These are phyloP conservation scores for Oreochromis tanganicae DNA, from an alignment of 2,113 vertebrate genomes.

Conservation along the genomic window DNA sequence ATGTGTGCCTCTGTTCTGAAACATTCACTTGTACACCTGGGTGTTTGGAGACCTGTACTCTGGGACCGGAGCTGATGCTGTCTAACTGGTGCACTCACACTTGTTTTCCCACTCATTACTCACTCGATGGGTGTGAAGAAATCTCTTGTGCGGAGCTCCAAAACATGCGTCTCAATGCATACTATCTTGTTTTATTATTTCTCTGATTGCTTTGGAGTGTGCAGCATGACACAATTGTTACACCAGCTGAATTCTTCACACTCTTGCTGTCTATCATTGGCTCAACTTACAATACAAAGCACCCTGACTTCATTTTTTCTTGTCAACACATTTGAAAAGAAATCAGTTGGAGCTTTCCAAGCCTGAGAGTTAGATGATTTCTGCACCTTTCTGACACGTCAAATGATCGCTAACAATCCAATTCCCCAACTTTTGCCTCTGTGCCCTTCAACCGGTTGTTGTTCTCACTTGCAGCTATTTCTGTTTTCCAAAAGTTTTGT, in stretches of 20 bases:
- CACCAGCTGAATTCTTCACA: not conserved
- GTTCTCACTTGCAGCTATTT: conserved; percentile 11
- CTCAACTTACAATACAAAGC: not conserved
- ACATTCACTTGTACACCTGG: not conserved
- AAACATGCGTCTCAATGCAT: not conserved
- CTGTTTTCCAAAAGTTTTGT: not conserved
- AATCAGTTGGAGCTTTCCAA: not conserved
- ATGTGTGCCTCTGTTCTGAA: not conserved
- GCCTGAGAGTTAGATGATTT: not conserved
- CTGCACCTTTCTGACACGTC: not conserved
- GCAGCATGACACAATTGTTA: not conserved
- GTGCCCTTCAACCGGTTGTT: conserved; percentile 9
- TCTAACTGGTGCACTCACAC: not conserved
- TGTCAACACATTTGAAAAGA: conserved; percentile 2
- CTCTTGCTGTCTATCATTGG: not conserved
- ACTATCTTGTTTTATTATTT: not conserved
- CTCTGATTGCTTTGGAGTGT: not conserved
- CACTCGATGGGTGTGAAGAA: not conserved
- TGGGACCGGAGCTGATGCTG: not conserved
- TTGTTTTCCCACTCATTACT: not conserved
- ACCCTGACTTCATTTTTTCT: not conserved
- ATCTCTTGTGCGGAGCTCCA: not conserved
- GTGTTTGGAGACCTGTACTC: not conserved
- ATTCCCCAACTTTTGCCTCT: not conserved
- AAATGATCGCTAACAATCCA: not conserved